Percentiles rank a stretch among this genome's conserved stretches.
Conservation (phyloP, 2,797 vertebrate species). For the Danio kyathit region DNA sequence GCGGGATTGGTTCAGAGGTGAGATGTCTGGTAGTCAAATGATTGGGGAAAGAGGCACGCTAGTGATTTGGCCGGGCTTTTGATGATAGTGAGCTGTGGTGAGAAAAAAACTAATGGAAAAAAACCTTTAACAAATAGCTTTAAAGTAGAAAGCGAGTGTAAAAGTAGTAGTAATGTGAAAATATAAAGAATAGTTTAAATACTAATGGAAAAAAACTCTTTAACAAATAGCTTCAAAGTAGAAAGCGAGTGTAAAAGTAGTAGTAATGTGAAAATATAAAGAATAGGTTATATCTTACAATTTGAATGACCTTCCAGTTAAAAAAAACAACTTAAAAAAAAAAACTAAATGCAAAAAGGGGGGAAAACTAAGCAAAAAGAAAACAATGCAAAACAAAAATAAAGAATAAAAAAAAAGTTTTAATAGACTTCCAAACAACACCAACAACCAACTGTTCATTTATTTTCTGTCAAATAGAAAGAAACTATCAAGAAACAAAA, state of each 20-base stretch:
- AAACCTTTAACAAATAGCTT: background rate
- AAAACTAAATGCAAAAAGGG: too few relatives aligned
- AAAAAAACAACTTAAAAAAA: background rate
- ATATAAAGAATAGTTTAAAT: background rate
- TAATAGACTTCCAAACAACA: too few relatives aligned
- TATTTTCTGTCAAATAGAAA: too few relatives aligned
- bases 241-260: background rate
- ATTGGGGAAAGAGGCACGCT: background rate
- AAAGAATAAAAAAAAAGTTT: too few relatives aligned
- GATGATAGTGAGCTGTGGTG: background rate
- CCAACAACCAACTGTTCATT: too few relatives aligned
- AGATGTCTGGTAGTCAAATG: constrained; percentile 18
- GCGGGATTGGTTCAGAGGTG: constrained; percentile 1
- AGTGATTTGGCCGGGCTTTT: background rate
- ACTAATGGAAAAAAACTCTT: fast-evolving
- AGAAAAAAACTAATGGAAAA: background rate
- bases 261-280: background rate
- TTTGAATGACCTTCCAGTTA: background rate
- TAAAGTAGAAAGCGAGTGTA: background rate
- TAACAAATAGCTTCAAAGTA: background rate
- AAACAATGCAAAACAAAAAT: background rate
- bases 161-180: background rate
- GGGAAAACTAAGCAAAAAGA: background rate
- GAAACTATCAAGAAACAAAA: too few relatives aligned
- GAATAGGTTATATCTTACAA: background rate